These are phyloP conservation scores for Creontiades dilutus DNA, from an alignment of 2,888 invertebrate genomes.

Conservation along the genomic window DNA sequence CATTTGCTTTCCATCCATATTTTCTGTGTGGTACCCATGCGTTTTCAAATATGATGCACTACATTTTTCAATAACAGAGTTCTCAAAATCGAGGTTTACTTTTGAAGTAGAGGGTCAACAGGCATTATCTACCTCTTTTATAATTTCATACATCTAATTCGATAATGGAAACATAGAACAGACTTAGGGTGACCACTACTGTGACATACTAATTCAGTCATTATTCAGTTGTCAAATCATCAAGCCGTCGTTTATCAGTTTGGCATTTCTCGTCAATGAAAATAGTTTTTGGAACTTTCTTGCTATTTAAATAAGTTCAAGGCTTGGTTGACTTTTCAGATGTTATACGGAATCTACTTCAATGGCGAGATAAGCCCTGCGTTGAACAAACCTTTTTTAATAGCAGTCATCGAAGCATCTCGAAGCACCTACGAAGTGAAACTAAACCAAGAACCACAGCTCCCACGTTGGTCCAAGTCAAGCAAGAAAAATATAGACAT, in stretches of 20 bases:
- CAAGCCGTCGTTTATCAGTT: neutral
- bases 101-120: neutral
- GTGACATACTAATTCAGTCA: too few species aligned
- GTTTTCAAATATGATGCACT: neutral
- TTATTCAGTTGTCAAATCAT: neutral
- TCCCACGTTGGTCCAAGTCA: slow-evolving; percentile 23
- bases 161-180: too few species aligned
- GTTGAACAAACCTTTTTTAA: neutral
- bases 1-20: neutral
- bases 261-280: neutral
- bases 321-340: neutral
- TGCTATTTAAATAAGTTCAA: too few species aligned
- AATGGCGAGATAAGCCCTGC: neutral
- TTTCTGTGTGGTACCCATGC: neutral
- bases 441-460: slow-evolving; percentile 9
- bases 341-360: neutral
- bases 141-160: too few species aligned
- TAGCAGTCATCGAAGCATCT: neutral
- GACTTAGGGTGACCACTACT: too few species aligned
- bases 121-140: too few species aligned
- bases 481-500: slow-evolving; percentile 34
- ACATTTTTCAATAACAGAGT: neutral
- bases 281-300: too few species aligned
- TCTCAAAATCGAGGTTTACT: neutral
- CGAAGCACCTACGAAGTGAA: slow-evolving; percentile 11